Percentiles rank a stretch among this genome's conserved stretches.
phyloP scores from a whole-genome alignment of 2,113 vertebrate genomes.

The Oryzias curvinotus region DNA sequence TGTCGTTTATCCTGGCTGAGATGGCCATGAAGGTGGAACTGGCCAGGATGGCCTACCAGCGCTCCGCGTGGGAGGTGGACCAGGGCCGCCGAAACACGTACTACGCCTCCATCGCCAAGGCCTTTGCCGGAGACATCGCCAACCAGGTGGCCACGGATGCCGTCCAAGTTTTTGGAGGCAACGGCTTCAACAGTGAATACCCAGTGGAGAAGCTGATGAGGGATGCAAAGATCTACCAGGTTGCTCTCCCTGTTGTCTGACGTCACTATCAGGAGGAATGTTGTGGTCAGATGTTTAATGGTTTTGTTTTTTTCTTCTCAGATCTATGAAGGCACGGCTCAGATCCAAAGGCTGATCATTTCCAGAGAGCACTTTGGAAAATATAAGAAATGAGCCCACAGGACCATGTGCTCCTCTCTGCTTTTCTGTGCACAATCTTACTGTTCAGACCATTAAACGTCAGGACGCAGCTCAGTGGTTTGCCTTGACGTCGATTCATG shows the following conservation, averaged over 20 bases:
- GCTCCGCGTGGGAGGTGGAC: slow-evolving; percentile 91
- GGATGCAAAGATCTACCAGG: slow-evolving; percentile 95
- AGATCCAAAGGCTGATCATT: slow-evolving; percentile 93
- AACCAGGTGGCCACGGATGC: slow-evolving; percentile 91
- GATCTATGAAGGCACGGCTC: slow-evolving; percentile 97
- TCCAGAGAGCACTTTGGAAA: slow-evolving; percentile 84
- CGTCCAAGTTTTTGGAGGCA: slow-evolving; percentile 93
- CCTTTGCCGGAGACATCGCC: slow-evolving; percentile 89
- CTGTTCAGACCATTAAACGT: slow-evolving; percentile 19
- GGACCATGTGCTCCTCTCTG: slow-evolving; percentile 1
- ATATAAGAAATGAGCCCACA: slow-evolving; percentile 77
- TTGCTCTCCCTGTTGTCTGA: slow-evolving; percentile 15
- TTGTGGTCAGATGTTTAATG: neutral
- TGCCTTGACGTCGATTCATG: slow-evolving; percentile 46
- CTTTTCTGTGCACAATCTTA: slow-evolving; percentile 19
- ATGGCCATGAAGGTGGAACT: slow-evolving; percentile 96
- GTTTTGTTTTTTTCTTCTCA: slow-evolving; percentile 58
- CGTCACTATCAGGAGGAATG: neutral
- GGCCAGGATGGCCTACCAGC: slow-evolving; percentile 89
- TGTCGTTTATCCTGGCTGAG: slow-evolving; percentile 91
- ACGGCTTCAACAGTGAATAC: slow-evolving; percentile 95
- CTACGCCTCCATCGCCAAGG: slow-evolving; percentile 93
- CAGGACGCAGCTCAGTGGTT: slow-evolving; percentile 23
- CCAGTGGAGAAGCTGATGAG: slow-evolving; percentile 98
- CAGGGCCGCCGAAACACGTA: slow-evolving; percentile 86